phyloP scores from a whole-genome alignment of 1,140 invertebrate species.

The Octopus sinensis region DNA sequence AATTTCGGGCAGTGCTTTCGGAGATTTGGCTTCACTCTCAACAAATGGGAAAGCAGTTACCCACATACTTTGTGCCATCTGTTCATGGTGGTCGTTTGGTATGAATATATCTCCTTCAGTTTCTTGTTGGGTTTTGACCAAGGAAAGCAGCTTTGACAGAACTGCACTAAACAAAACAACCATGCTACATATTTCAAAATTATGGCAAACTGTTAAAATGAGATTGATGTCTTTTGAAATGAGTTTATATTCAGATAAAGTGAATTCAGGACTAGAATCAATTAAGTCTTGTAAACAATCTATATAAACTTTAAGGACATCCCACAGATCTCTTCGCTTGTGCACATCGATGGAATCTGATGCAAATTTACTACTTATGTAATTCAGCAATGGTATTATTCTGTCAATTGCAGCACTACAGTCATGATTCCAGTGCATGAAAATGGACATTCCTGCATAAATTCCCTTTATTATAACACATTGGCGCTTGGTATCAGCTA shows the following conservation, averaged over 20 bases:
- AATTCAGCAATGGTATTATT: slow-evolving; percentile 27
- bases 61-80: slow-evolving; percentile 30
- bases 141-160: background rate
- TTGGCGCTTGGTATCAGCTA: slow-evolving; percentile 17
- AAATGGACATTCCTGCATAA: slow-evolving; percentile 28
- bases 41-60: slow-evolving; percentile 34
- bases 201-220: background rate
- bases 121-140: background rate
- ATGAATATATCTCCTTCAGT: background rate
- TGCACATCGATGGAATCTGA: slow-evolving; percentile 5
- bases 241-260: slow-evolving; percentile 25
- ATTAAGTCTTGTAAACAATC: slow-evolving; percentile 30
- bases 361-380: slow-evolving; percentile 25
- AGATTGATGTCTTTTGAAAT: background rate
- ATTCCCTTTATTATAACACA: slow-evolving; percentile 28
- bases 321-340: slow-evolving; percentile 20
- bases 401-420: slow-evolving; percentile 28
- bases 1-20: slow-evolving; percentile 32
- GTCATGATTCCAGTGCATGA: slow-evolving; percentile 22
- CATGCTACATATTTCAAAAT: background rate
- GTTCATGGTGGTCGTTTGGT: background rate
- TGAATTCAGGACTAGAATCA: slow-evolving; percentile 17
- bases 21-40: slow-evolving; percentile 30
- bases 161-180: background rate
- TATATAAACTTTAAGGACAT: slow-evolving; percentile 28